phyloP scores from a whole-genome alignment of 2,797 vertebrate species.

The Eurystomus glaucurus region DNA sequence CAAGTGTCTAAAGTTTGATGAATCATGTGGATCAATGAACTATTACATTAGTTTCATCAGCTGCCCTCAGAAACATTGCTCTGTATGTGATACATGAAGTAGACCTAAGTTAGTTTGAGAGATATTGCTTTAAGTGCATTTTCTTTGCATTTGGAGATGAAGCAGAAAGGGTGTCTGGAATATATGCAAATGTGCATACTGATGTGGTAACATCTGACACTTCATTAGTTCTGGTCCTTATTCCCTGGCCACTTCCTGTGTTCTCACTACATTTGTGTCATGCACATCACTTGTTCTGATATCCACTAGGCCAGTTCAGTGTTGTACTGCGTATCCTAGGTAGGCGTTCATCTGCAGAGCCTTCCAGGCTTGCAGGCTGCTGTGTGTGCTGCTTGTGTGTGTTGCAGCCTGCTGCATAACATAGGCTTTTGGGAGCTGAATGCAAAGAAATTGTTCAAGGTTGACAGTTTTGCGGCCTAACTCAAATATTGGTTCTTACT shows the following conservation, averaged over 20 bases:
- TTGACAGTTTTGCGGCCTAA: not conserved
- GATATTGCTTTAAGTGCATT: not conserved
- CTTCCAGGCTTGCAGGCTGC: not conserved
- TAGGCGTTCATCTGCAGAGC: not conserved
- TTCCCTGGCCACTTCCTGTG: not conserved
- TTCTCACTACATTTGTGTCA: not conserved
- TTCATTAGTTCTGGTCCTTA: not conserved
- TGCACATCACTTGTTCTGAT: not conserved
- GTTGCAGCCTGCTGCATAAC: rapidly evolving
- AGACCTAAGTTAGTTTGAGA: not conserved
- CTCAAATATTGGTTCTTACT: rapidly evolving
- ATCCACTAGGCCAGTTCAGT: not conserved
- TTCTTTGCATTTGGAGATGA: not conserved
- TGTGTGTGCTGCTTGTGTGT: rapidly evolving
- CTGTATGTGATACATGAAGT: not conserved
- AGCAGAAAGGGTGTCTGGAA: constrained; percentile 21
- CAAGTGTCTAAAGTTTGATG: not conserved
- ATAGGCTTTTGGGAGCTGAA: not conserved
- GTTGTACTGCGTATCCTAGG: no score
- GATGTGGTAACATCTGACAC: not conserved
- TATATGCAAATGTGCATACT: not conserved
- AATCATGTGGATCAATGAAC: not conserved
- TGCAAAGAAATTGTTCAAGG: rapidly evolving
- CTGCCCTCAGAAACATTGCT: not conserved
- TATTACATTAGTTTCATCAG: not conserved